phyloP scores from a whole-genome alignment of 2,113 vertebrate species.

The Otis tarda region DNA sequence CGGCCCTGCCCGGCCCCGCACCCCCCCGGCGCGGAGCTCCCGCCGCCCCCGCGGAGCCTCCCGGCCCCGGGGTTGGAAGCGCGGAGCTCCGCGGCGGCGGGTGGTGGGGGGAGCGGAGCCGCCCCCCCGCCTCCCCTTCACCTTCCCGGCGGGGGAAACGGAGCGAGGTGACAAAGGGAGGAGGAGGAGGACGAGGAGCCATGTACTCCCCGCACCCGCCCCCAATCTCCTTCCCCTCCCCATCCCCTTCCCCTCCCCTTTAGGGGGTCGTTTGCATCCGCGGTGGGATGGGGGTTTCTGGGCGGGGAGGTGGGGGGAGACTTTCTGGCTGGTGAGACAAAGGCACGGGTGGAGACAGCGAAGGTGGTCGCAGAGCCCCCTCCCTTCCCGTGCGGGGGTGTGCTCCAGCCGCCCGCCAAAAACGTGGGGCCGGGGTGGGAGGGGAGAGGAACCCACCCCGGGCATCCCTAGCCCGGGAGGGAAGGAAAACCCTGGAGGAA shows the following conservation, averaged over 20 bases:
- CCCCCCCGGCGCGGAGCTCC: neutral
- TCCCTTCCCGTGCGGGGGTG: neutral
- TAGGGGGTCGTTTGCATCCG: neutral
- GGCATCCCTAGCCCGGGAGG: neutral
- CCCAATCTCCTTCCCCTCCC: neutral
- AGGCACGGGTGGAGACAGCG: neutral
- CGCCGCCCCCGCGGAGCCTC: constrained; percentile 8
- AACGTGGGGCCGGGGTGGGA: neutral
- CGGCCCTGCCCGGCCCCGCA: neutral
- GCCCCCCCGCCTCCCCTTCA: neutral
- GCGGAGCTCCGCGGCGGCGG: constrained; percentile 16
- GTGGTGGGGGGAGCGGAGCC: neutral
- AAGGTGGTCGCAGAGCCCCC: neutral
- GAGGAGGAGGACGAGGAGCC: neutral
- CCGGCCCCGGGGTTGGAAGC: too few relatives aligned
- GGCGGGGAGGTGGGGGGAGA: neutral
- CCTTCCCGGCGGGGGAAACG: neutral
- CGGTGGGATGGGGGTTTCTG: neutral
- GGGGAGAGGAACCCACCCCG: neutral
- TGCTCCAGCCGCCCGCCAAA: neutral
- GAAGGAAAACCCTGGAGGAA: neutral
- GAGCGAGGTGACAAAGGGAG: neutral
- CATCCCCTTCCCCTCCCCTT: neutral
- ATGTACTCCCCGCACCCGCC: neutral
- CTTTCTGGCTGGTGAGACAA: neutral